Percentiles rank a stretch among this genome's conserved stretches.
Evolutionary conservation across 1,140 invertebrate species (phyloP).

Genomic region (Gerris buenoi): DNA sequence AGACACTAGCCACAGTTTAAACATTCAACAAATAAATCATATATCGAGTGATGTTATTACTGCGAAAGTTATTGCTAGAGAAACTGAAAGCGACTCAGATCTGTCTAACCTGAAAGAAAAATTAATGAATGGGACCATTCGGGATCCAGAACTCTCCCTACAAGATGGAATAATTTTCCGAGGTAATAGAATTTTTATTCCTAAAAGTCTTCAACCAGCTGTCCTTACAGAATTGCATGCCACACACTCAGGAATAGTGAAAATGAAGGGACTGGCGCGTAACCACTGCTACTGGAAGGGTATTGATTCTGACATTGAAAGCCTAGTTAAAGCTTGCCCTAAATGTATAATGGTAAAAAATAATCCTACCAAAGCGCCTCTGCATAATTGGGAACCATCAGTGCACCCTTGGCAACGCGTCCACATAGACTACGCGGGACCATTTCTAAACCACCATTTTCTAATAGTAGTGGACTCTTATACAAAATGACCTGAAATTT

Average conservation of each 20-base stretch:
- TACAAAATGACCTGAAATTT: conserved; percentile 20
- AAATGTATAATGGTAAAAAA: conserved; percentile 17
- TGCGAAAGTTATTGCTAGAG: too few species aligned
- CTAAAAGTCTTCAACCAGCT: conserved; percentile 4
- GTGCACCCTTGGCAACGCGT: conserved; percentile 22
- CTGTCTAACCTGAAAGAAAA: background rate
- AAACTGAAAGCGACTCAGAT: conserved; percentile 9
- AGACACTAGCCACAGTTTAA: background rate
- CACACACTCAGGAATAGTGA: conserved; percentile 21
- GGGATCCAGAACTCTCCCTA: conserved; percentile 3
- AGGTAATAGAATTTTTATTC: conserved; percentile 10
- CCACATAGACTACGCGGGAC: conserved; percentile 26
- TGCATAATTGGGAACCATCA: conserved; percentile 23
- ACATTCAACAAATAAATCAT: background rate
- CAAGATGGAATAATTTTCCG: conserved; percentile 11
- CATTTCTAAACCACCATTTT: conserved; percentile 25
- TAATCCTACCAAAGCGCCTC: conserved; percentile 19
- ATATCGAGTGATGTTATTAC: background rate
- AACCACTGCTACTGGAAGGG: conserved; percentile 20
- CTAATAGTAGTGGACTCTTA: conserved; percentile 31
- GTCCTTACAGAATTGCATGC: conserved; percentile 15
- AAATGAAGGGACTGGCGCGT: conserved; percentile 24
- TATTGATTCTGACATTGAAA: conserved; percentile 25
- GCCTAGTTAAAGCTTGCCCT: conserved; percentile 18
- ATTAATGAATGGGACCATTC: background rate